Evolutionary conservation across 2,113 vertebrate genomes (phyloP).

Genomic region (Bos indicus): DNA sequence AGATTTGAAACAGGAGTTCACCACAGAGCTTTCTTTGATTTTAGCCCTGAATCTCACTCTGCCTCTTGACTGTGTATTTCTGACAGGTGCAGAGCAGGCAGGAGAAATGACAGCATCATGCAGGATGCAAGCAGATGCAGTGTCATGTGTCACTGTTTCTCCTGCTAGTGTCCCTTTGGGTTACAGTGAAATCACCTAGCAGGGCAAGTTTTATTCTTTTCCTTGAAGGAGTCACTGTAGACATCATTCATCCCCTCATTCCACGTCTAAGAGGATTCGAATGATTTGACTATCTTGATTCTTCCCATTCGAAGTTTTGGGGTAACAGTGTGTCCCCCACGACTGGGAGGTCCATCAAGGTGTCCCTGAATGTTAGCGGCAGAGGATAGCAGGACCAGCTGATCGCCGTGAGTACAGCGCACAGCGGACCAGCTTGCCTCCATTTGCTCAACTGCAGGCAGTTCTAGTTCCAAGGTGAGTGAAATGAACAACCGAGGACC

Average conservation of each 20-base stretch:
- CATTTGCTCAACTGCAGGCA: neutral
- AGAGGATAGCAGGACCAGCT: neutral
- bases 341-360: neutral
- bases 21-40: conserved; percentile 20
- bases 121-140: neutral
- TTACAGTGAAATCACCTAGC: neutral
- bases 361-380: no score
- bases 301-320: neutral
- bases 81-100: conserved; percentile 29
- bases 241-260: neutral
- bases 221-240: neutral
- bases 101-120: neutral
- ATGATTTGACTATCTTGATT: neutral
- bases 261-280: neutral
- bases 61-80: conserved; percentile 28
- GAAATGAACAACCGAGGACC: conserved; percentile 25
- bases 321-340: neutral
- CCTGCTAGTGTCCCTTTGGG: neutral
- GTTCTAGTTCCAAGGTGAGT: conserved; percentile 34
- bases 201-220: neutral
- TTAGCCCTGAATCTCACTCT: conserved; percentile 9
- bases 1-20: conserved; percentile 45
- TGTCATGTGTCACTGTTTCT: neutral
- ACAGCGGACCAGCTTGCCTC: neutral
- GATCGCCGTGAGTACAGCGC: neutral